Base-by-base conservation (phyloP, 2,888 invertebrate species). In the Diarsia mendica region DNA sequence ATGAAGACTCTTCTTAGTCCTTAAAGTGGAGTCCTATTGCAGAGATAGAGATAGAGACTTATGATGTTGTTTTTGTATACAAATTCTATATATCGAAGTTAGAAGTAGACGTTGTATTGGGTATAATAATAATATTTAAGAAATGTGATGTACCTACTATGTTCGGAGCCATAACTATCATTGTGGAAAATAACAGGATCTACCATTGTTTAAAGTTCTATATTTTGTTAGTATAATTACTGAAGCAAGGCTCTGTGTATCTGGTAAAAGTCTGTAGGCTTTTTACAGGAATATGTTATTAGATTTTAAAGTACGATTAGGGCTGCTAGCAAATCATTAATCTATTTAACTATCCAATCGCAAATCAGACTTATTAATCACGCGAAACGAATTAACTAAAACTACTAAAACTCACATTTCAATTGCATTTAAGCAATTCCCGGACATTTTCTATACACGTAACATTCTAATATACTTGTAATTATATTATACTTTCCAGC, bases 401-500 rank as follows among this genome's bases (percentile, higher is more conserved):
- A n/a, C 8, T 64, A 44, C 10, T 18, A 18, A 67, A 48, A 60
- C 20, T 60, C 15, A 4, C 9, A 0, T 44, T 63, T 44, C 44
- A 44, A 33, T 67, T 39, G n/a, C 51, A 69, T 58, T 60, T 23
- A 13, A 67, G 23, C 18, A n/a, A 49, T 74, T 77, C 70, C 70
- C 67, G 75, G 60, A 55, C 5, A 71, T 69, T 67, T 75, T 75
- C 39, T 65, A 58, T 20, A 73, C 80, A 89, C 84, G 87, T 87
- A 83, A 85, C 79, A 68, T 82, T 77, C 69, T 85, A 77, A 83
- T 82, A 13, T 58, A 58, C 28, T 58, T 15, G 75, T 74, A 83
- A 82, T 79, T 83, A 83, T 79, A 60, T 79, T 79, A 51, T 72
- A 86, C 87, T 86, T 88, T 87, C 83, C 78, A 83, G 85, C 83